A percentile compares a stretch with the other conserved stretches of the same genome.
Conservation (phyloP, 2,888 invertebrate species). For the Aproaerema taeniolella region DNA sequence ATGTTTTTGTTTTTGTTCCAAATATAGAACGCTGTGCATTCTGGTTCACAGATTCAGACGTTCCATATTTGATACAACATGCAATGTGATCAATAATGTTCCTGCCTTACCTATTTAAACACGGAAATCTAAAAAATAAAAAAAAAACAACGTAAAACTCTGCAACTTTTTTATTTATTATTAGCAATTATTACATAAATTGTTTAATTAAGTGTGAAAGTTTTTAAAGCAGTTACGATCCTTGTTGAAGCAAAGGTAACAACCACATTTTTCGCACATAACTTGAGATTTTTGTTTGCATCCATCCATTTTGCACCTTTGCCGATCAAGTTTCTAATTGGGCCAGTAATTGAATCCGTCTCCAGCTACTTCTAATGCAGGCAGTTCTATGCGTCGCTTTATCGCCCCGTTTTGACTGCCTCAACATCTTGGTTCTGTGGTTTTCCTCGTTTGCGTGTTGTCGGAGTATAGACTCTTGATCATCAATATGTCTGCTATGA, state of each 20-base stretch:
- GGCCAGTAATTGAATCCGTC: slow-evolving; percentile 19
- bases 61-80: background rate
- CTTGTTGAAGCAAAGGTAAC: no score
- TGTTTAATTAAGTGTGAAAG: background rate
- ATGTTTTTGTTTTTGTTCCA: no score
- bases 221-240: no score
- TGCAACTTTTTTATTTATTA: background rate
- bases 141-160: background rate
- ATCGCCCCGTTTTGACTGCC: background rate
- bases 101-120: background rate
- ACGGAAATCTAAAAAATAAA: background rate
- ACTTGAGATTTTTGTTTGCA: slow-evolving; percentile 15
- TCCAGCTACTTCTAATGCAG: slow-evolving; percentile 15
- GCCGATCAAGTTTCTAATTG: slow-evolving; percentile 15
- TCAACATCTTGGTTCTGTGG: background rate
- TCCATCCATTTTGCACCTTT: slow-evolving; percentile 14
- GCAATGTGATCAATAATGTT: background rate
- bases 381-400: slow-evolving; percentile 1
- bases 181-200: background rate
- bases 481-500: slow-evolving; percentile 14
- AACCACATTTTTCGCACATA: slow-evolving; percentile 13
- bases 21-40: no score
- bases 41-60: no score
- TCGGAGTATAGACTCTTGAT: slow-evolving; percentile 11
- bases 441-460: slow-evolving; percentile 1